Evolutionary conservation across 2,888 invertebrate species (phyloP), one percentile per base, ranked within the genome.

Genomic region (Parelbella ahira): DNA sequence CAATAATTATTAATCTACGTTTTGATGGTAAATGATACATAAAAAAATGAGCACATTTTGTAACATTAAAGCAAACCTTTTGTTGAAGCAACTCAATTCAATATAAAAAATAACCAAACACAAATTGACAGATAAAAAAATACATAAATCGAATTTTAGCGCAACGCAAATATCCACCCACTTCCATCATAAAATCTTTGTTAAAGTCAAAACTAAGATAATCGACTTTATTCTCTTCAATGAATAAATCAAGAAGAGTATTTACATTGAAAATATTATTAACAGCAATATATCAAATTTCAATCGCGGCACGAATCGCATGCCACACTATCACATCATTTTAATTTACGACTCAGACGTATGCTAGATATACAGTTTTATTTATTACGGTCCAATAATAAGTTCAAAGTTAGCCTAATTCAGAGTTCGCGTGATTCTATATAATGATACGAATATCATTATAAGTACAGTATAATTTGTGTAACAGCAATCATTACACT

Each of bases 371-470:
- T 42, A 7, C 7, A 24, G 7, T 28, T 13, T 13, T 11, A 30
- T 20, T 23, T 24, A 34, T 34, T 34, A 24, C 15, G 24, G 9
- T 18, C 10, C 9, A 24, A 34, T 34, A 15, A n/a, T 34, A 34
- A 15, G 25, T 36, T 25, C 9, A 23, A 46, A 44, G 51, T 20
- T 12, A 41, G 58, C 54, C 56, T 73, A 71, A 71, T 73, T 57
- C 54, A 54, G 39, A 50, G 50, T 52, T 71, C 56, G 71, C 73
- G 72, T 71, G 67, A 11, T 24, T 51, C 49, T 37, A 28, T 28
- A 15, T 10, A 28, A 28, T 57, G 50, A 58, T 50, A 20, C 41
- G 39, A 53, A 46, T 48, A 33, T 49, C 51, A 46, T 51, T 54
- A 47, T 47, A 29, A 45, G 36, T 37, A 30, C 10, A 12, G 25